These are phyloP conservation scores for Lucinisca nassula DNA, from an alignment of 2,888 invertebrate genomes.

Conservation along the genomic window DNA sequence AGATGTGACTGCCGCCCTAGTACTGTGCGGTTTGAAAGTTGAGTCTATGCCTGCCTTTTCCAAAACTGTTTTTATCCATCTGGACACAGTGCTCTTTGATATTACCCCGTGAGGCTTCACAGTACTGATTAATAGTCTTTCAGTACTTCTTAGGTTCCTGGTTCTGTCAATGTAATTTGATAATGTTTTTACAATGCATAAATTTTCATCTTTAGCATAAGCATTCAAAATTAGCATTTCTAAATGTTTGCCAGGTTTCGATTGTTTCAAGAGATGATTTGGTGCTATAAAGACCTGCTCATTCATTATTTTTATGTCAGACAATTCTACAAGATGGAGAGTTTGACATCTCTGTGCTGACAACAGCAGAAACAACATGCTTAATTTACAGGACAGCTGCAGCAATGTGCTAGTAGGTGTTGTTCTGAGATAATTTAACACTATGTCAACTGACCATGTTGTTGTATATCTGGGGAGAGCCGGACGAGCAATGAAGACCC, in stretches of 20 bases:
- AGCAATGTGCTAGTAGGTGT: too few species aligned
- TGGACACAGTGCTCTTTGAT: slow-evolving; percentile 10
- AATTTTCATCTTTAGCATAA: background rate
- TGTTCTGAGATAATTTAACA: too few species aligned
- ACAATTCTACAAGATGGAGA: too few species aligned
- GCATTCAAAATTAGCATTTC: background rate
- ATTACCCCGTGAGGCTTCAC: background rate
- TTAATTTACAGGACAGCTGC: too few species aligned
- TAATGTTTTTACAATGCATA: slow-evolving; percentile 1
- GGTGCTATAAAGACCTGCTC: too few species aligned
- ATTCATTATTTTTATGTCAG: too few species aligned
- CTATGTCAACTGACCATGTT: too few species aligned
- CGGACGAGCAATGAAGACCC: too few species aligned
- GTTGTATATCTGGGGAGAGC: too few species aligned
- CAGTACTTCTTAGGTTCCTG: background rate
- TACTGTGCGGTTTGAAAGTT: background rate
- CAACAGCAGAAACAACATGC: too few species aligned
- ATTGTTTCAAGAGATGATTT: background rate
- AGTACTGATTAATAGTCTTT: background rate
- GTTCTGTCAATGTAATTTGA: too few species aligned
- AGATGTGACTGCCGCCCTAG: slow-evolving; percentile 11
- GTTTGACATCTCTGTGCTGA: too few species aligned
- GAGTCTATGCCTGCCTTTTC: background rate
- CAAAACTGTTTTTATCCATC: slow-evolving; percentile 6
- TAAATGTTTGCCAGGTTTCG: background rate